Percentiles rank a stretch among this genome's conserved stretches.
phyloP scores from a whole-genome alignment of 2,797 vertebrate genomes.

The Chelon auratus region DNA sequence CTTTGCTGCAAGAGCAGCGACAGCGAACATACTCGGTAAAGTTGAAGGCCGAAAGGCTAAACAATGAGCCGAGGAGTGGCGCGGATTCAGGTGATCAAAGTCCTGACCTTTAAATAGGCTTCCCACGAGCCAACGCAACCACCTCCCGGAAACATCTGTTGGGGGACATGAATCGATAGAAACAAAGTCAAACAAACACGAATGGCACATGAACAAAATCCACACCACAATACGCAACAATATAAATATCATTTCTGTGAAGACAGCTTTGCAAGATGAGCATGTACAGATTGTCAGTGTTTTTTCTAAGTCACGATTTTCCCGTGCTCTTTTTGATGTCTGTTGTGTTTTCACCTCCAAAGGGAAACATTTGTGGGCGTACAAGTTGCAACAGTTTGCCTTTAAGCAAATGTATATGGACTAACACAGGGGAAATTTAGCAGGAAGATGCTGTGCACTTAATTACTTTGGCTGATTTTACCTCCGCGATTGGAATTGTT shows the following conservation, averaged over 20 bases:
- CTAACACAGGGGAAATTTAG: conserved; percentile 38
- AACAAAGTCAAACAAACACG: no score
- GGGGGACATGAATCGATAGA: no score
- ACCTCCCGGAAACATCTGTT: no score
- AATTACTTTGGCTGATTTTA: conserved; percentile 32
- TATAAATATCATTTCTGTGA: neutral
- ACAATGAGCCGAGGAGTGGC: no score
- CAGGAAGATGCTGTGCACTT: conserved; percentile 15
- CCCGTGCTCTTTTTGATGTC: neutral
- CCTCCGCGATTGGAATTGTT: conserved; percentile 26
- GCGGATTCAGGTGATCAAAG: no score
- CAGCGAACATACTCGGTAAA: no score
- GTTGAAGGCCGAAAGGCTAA: no score
- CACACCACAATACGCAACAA: neutral
- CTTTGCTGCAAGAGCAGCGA: no score
- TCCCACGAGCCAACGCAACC: no score
- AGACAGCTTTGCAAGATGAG: neutral
- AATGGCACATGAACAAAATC: neutral
- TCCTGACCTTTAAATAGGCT: no score
- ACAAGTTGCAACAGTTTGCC: conserved; percentile 20
- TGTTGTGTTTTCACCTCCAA: neutral
- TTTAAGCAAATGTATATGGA: conserved; percentile 20
- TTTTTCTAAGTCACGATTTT: neutral
- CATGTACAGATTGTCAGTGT: neutral
- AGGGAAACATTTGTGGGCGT: conserved; percentile 14